phyloP scores from a whole-genome alignment of 1,140 invertebrate genomes.

The Anastrepha ludens region DNA sequence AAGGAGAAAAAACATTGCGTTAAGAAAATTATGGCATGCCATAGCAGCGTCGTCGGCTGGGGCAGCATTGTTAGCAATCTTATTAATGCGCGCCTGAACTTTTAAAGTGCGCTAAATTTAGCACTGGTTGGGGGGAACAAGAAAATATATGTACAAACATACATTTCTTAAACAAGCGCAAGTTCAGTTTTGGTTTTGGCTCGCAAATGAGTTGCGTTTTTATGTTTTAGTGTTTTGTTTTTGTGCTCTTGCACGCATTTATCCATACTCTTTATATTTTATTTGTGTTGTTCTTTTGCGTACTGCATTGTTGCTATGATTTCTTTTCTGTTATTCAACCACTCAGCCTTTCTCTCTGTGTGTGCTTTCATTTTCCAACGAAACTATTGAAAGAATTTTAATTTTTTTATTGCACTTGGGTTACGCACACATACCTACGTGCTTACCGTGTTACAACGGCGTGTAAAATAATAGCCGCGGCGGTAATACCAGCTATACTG shows the following conservation, averaged over 20 bases:
- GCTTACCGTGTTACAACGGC: background rate
- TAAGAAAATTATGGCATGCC: constrained; percentile 5
- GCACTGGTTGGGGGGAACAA: constrained; percentile 25
- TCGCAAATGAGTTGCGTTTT: background rate
- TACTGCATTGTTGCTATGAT: background rate
- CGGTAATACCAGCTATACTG: background rate
- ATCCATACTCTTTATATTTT: background rate
- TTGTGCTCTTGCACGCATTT: background rate
- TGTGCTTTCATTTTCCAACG: constrained; percentile 39
- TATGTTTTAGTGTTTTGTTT: background rate
- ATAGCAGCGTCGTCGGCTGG: background rate
- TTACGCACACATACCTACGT: background rate
- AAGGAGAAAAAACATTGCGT: background rate
- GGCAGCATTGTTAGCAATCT: background rate
- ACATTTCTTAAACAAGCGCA: background rate
- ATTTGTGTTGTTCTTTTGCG: background rate
- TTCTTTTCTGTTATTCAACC: background rate
- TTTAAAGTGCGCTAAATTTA: constrained; percentile 47
- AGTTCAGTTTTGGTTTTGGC: background rate
- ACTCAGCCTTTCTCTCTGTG: background rate
- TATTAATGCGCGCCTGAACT: constrained; percentile 17
- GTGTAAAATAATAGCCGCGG: background rate
- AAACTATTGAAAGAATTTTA: constrained; percentile 39
- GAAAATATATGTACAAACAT: background rate
- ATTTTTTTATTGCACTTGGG: constrained; percentile 24